A percentile compares a stretch with the other conserved stretches of the same genome.
These are phyloP conservation scores for Coleophora flavipennella DNA, from an alignment of 2,888 invertebrate genomes.

Conservation along the genomic window DNA sequence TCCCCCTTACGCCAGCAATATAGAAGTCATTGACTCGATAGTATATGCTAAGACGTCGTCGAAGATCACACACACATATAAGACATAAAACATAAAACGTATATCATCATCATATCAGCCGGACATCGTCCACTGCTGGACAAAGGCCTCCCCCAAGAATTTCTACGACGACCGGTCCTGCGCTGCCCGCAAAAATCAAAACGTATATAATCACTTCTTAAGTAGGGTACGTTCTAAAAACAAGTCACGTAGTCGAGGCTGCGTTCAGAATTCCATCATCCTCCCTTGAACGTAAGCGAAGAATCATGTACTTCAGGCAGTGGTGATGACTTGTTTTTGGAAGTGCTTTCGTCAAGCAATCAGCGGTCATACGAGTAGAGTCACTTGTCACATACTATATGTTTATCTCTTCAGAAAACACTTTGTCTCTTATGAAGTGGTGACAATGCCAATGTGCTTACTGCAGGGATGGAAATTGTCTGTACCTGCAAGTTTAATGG, in stretches of 20 bases:
- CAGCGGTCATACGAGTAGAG: neutral
- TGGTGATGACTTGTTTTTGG: neutral
- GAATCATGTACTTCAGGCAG: neutral
- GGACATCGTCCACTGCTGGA: too few species aligned
- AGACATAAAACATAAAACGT: too few species aligned
- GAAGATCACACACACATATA: too few species aligned
- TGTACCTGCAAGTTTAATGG: conserved; percentile 14
- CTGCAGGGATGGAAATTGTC: neutral
- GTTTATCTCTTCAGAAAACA: neutral
- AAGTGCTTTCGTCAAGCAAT: neutral
- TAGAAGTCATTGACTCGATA: too few species aligned
- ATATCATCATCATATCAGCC: too few species aligned
- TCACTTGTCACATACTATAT: neutral
- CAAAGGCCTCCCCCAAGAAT: too few species aligned
- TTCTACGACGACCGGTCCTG: too few species aligned
- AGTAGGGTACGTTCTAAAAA: neutral
- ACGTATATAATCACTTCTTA: too few species aligned
- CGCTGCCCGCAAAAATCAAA: too few species aligned
- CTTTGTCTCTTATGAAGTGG: neutral
- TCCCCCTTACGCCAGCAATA: too few species aligned
- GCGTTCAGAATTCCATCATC: neutral
- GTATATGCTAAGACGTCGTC: too few species aligned
- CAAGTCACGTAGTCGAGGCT: neutral
- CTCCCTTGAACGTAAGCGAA: neutral
- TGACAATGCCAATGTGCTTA: neutral